Conservation (phyloP, 2,888 invertebrate genomes). For the Amphipoea lucens region DNA sequence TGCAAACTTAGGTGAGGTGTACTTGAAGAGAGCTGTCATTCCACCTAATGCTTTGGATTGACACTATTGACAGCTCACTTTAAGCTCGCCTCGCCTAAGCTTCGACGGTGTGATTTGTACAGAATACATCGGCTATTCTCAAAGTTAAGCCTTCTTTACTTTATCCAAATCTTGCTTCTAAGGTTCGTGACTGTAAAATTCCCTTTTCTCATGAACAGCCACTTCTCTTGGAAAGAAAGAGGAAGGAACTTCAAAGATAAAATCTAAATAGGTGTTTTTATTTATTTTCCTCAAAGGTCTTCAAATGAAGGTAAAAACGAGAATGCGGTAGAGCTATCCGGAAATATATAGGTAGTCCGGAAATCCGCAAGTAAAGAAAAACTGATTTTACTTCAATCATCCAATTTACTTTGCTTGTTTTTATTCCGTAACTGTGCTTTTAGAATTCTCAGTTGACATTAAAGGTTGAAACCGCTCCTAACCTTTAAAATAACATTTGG, state of each 20-base stretch:
- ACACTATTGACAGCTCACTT: too few relatives aligned
- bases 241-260: not conserved
- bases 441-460: conserved; percentile 26
- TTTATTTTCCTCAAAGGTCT: not conserved
- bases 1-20: not conserved
- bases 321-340: not conserved
- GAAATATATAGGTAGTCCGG: not conserved
- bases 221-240: not conserved
- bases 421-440: conserved; percentile 28
- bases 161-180: not conserved
- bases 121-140: too few relatives aligned
- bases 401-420: not conserved
- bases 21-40: not conserved
- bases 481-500: conserved; percentile 36
- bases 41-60: not conserved
- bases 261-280: not conserved
- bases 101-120: too few relatives aligned
- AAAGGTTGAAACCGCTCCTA: conserved; percentile 31
- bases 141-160: not conserved
- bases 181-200: too few relatives aligned
- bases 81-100: too few relatives aligned
- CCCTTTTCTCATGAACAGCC: too few relatives aligned
- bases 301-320: conserved; percentile 1
- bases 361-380: not conserved
- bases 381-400: not conserved